These are phyloP conservation scores for Andrena haemorrhoa DNA, from an alignment of 2,888 invertebrate species.

Conservation along the genomic window DNA sequence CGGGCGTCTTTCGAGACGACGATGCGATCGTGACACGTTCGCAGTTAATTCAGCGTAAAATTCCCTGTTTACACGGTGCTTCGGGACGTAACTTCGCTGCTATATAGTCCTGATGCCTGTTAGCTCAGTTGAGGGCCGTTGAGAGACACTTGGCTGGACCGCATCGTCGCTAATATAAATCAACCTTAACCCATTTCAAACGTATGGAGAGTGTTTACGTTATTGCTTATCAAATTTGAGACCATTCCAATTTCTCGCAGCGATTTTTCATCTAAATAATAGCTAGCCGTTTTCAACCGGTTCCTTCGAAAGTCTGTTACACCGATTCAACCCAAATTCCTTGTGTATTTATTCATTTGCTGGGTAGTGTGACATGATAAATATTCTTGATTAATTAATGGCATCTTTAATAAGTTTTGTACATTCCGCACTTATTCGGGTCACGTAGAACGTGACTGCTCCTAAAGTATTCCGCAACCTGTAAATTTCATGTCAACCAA, in stretches of 20 bases:
- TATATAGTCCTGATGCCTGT: conserved; percentile 8
- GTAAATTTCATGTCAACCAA: too few species aligned
- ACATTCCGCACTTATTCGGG: too few species aligned
- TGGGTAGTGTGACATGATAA: too few species aligned
- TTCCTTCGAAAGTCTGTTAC: too few species aligned
- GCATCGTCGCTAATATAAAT: conserved; percentile 26
- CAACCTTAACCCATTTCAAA: conserved; percentile 34
- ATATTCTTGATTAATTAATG: too few species aligned
- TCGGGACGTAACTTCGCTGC: background rate
- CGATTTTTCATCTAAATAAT: background rate
- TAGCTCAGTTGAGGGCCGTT: background rate
- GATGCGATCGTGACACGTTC: background rate
- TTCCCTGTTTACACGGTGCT: background rate
- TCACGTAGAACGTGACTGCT: too few species aligned
- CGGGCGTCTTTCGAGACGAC: background rate
- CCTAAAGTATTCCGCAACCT: too few species aligned
- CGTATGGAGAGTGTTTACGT: conserved; percentile 2
- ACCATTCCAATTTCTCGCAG: background rate
- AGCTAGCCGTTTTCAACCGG: too few species aligned
- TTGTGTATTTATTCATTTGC: too few species aligned
- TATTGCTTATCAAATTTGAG: background rate
- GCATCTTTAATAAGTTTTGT: too few species aligned
- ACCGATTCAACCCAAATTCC: too few species aligned
- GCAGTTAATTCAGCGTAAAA: background rate
- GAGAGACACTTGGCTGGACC: conserved; percentile 25